Conservation (phyloP, 1,140 invertebrate species). For the Ctenoplectra terminalis region DNA sequence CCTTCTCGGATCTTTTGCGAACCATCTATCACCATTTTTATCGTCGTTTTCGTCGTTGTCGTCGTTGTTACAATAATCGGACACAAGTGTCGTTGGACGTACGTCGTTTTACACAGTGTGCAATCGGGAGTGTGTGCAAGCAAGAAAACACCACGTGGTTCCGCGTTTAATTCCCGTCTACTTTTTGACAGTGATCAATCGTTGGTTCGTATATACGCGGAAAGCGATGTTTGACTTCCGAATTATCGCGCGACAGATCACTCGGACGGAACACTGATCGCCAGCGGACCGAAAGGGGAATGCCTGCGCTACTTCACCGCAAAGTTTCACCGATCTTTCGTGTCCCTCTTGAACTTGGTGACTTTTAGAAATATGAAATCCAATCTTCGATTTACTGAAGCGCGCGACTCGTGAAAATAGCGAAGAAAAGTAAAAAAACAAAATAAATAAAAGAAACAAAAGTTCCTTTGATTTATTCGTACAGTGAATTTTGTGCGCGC, state of each 20-base stretch:
- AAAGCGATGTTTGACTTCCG: neutral
- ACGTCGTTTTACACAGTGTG: conserved; percentile 18
- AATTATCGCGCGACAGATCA: conserved; percentile 17
- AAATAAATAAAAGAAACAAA: neutral
- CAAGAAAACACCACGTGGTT: conserved; percentile 36
- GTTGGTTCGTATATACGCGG: neutral
- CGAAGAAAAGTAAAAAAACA: too few species aligned
- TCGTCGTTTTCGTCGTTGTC: neutral
- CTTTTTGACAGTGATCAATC: conserved; percentile 17
- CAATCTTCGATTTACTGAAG: neutral
- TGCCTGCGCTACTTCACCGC: neutral
- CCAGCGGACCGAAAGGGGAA: neutral
- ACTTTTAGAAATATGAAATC: conserved; percentile 18
- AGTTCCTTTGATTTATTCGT: conserved; percentile 19
- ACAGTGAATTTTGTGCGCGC: neutral
- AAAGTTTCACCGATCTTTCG: conserved; percentile 6
- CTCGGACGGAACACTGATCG: conserved; percentile 25
- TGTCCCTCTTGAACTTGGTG: conserved; percentile 8
- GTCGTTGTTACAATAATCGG: neutral
- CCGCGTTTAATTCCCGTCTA: neutral
- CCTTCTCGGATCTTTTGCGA: conserved; percentile 16
- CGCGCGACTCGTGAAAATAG: neutral
- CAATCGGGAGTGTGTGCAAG: conserved; percentile 36
- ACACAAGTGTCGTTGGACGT: neutral
- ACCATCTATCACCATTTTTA: too few species aligned